phyloP scores from a whole-genome alignment of 2,113 vertebrate genomes.

The Benthochromis sp. region DNA sequence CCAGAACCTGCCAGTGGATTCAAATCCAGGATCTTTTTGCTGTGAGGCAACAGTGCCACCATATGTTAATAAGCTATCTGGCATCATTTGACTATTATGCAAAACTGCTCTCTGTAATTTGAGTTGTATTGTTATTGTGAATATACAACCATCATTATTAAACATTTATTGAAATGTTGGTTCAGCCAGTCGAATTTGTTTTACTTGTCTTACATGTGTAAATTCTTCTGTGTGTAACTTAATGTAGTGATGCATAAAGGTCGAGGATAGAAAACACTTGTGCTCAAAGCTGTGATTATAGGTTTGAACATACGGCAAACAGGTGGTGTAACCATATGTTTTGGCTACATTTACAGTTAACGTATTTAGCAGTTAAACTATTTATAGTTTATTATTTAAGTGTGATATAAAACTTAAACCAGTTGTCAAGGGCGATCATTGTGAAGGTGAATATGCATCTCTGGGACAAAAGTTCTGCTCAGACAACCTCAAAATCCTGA shows the following conservation, averaged over 20 bases:
- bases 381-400: neutral
- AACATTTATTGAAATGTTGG: neutral
- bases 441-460: neutral
- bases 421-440: neutral
- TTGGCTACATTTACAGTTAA: neutral
- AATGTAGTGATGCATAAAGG: neutral
- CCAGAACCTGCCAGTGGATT: neutral
- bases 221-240: neutral
- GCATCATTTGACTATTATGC: neutral
- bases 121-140: neutral
- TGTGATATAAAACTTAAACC: neutral
- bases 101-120: neutral
- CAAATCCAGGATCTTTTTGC: neutral
- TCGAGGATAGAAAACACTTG: neutral
- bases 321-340: neutral
- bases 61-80: neutral
- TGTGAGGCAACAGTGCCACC: neutral
- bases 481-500: neutral
- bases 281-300: neutral
- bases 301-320: neutral
- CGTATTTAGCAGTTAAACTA: neutral
- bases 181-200: neutral
- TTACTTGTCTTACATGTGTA: neutral
- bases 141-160: neutral
- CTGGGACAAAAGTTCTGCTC: neutral